Conservation (phyloP, 2,797 vertebrate species). For the Onychomys torridus region DNA sequence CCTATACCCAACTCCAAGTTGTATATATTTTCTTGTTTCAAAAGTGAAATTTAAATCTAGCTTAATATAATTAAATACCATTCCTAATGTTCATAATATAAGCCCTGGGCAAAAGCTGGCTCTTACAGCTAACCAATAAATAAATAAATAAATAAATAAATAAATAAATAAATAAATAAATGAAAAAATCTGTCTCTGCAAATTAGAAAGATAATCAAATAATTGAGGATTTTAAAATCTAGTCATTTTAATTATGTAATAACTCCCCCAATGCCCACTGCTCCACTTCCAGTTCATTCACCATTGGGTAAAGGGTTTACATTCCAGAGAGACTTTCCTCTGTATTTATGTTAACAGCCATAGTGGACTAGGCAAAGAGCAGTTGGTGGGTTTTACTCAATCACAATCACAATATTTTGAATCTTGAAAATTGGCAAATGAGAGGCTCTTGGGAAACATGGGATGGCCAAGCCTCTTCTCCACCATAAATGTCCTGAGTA, state of each 20-base stretch:
- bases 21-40: slow-evolving; percentile 31
- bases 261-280: neutral
- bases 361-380: neutral
- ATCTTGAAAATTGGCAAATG: neutral
- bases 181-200: slow-evolving; percentile 26
- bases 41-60: slow-evolving; percentile 66
- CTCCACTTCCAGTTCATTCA: slow-evolving; percentile 53
- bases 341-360: neutral
- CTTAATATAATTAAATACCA: slow-evolving; percentile 50
- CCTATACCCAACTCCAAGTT: neutral
- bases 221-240: slow-evolving; percentile 65
- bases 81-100: slow-evolving; percentile 38
- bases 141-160: no score
- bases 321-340: neutral
- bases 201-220: slow-evolving; percentile 75
- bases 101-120: neutral
- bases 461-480: neutral
- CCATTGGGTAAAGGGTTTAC: neutral
- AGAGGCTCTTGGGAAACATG: neutral
- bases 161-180: neutral
- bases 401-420: neutral
- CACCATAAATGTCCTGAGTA: neutral
- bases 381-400: neutral
- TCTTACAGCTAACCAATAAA: neutral
- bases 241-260: slow-evolving; percentile 60